Conservation (phyloP, 1,140 invertebrate genomes). For the Bombus difficillimus region DNA sequence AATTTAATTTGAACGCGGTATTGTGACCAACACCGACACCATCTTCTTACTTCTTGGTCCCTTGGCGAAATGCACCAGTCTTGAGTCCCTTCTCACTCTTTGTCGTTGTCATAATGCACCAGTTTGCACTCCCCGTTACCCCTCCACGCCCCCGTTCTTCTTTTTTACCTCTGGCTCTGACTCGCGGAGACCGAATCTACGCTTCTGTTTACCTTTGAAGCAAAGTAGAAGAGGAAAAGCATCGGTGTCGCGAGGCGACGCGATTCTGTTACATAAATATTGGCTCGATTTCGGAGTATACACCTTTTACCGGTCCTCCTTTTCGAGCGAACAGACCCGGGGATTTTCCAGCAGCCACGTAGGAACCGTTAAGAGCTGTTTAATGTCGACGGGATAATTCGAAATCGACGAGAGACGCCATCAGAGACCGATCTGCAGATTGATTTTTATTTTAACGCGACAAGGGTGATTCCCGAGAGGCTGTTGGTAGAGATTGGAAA, state of each 20-base stretch:
- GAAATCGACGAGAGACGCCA: conserved; percentile 32
- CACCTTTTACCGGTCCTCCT: conserved; percentile 59
- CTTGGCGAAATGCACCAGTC: conserved; percentile 53
- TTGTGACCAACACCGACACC: conserved; percentile 56
- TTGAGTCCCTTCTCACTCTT: conserved; percentile 38
- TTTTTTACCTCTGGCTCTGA: neutral
- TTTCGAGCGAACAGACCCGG: neutral
- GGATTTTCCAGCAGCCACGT: conserved; percentile 40
- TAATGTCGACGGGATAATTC: conserved; percentile 63
- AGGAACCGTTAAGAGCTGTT: conserved; percentile 61
- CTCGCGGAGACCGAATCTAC: conserved; percentile 21
- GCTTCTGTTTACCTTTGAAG: conserved; percentile 54
- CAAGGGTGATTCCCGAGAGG: neutral
- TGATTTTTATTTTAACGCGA: conserved; percentile 38
- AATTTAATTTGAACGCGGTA: conserved; percentile 70
- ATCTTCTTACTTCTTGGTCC: conserved; percentile 20
- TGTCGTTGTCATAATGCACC: conserved; percentile 51
- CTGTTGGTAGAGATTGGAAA: neutral
- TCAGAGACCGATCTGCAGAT: neutral
- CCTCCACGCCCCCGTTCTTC: neutral
- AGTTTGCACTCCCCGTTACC: neutral
- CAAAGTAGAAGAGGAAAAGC: conserved; percentile 31
- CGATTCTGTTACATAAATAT: conserved; percentile 72
- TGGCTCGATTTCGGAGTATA: conserved; percentile 68
- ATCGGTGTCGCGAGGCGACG: conserved; percentile 48